Evolutionary conservation across 2,888 invertebrate species (phyloP).

Genomic region (Torymus texanus): DNA sequence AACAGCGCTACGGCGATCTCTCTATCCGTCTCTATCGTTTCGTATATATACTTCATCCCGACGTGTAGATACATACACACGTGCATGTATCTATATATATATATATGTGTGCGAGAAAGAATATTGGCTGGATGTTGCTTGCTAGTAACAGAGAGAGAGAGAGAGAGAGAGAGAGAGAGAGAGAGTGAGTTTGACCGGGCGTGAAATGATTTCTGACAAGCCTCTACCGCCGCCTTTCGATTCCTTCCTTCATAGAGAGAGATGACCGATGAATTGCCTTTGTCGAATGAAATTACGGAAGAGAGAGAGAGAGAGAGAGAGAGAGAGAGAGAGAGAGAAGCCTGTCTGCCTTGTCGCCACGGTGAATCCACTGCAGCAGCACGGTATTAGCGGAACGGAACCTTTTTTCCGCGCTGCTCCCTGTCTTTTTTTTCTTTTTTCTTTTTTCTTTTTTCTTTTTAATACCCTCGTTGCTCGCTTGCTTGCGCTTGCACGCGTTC

Average conservation of each 20-base stretch:
- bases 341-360: no score
- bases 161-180: no score
- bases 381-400: no score
- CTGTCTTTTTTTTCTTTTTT: no score
- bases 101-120: not conserved
- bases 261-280: conserved; percentile 59
- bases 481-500: no score
- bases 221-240: conserved; percentile 45
- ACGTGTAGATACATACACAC: not conserved
- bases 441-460: no score
- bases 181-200: conserved; percentile 32
- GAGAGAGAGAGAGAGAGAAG: not conserved
- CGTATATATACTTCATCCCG: not conserved
- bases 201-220: conserved; percentile 57
- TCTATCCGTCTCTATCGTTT: conserved; percentile 35
- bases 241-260: conserved; percentile 32
- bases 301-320: not conserved
- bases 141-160: conserved; percentile 10
- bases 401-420: no score
- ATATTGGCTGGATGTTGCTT: conserved; percentile 12
- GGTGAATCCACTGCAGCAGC: no score
- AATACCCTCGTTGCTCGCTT: no score
- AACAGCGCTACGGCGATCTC: conserved; percentile 27
- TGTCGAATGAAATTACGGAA: conserved; percentile 57
- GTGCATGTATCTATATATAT: no score